Evolutionary conservation across 2,888 invertebrate species (phyloP).

Genomic region (Heliconius ethilla): DNA sequence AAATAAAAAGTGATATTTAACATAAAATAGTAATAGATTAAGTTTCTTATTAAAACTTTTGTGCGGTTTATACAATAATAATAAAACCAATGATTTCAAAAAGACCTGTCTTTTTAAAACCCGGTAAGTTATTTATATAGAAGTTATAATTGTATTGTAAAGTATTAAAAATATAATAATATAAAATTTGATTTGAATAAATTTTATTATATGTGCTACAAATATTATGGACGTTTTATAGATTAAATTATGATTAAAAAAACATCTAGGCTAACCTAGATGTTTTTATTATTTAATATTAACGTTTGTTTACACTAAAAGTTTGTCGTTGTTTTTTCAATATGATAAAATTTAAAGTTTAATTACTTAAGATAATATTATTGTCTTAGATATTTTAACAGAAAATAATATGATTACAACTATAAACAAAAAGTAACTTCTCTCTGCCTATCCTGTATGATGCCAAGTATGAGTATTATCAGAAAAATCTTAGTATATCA

Average conservation of each 20-base stretch:
- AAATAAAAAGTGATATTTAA: not conserved
- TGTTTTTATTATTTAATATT: not conserved
- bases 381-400: too few species aligned
- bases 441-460: too few species aligned
- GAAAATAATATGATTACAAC: too few species aligned
- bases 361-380: too few species aligned
- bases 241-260: not conserved
- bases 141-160: not conserved
- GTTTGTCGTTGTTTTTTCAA: too few species aligned
- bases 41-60: not conserved
- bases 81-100: constrained; percentile 41
- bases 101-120: constrained; percentile 66
- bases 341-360: too few species aligned
- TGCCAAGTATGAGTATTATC: too few species aligned
- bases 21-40: not conserved
- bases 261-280: constrained; percentile 1
- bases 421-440: too few species aligned
- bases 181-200: not conserved
- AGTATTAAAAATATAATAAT: not conserved
- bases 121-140: constrained; percentile 56
- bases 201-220: not conserved
- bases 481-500: too few species aligned
- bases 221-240: not conserved
- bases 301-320: too few species aligned
- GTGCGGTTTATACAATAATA: not conserved